Conservation (phyloP, 2,113 vertebrate species). For the Clupea harengus region DNA sequence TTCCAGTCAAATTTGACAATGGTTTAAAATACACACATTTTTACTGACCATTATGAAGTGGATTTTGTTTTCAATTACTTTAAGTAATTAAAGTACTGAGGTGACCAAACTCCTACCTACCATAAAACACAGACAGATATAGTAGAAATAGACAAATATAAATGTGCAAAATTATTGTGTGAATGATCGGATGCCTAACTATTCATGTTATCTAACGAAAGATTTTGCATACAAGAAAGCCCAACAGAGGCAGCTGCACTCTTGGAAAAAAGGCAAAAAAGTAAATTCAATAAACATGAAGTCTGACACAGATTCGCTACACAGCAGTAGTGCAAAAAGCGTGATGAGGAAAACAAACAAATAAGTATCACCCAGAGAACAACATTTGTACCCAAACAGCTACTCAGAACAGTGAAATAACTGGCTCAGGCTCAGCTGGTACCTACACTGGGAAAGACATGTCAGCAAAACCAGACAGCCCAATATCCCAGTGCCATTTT, state of each 20-base stretch:
- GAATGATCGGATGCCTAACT: not conserved
- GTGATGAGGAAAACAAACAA: not conserved
- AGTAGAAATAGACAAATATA: not conserved
- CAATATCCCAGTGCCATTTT: not conserved
- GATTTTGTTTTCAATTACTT: not conserved
- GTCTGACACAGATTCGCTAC: not conserved
- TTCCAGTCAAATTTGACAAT: not conserved
- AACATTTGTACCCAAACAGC: too few species aligned
- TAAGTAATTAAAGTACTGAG: not conserved
- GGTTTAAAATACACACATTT: not conserved
- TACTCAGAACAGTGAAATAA: not conserved
- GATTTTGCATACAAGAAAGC: not conserved
- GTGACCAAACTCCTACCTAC: not conserved
- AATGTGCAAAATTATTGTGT: conserved; percentile 10
- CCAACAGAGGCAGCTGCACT: not conserved
- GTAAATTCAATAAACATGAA: not conserved
- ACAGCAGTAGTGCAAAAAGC: not conserved
- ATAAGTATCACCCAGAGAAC: not conserved
- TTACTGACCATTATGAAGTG: not conserved
- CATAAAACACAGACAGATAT: not conserved
- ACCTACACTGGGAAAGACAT: not conserved
- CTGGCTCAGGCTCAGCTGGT: conserved; percentile 41
- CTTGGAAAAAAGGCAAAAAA: not conserved
- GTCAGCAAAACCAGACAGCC: not conserved
- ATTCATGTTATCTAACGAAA: not conserved